Conservation (phyloP, 64 coral and sea anemone species). For the Stichodactyla helianthus region DNA sequence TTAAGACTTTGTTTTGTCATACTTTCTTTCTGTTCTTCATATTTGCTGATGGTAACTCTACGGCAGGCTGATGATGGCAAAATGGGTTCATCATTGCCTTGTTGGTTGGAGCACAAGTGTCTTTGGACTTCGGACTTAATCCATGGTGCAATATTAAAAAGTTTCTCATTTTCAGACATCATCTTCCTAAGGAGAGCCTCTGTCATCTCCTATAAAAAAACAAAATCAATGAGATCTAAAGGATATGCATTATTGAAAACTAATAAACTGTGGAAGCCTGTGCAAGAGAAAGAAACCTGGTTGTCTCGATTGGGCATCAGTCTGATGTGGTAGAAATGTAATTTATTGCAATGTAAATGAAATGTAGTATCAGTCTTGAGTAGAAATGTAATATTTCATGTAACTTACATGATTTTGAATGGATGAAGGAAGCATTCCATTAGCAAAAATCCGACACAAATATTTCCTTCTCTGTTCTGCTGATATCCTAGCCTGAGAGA, state of each 20-base stretch:
- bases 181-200: constrained; percentile 25
- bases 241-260: too few species aligned
- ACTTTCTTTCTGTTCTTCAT: constrained; percentile 8
- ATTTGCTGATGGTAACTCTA: constrained; percentile 8
- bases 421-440: too few species aligned
- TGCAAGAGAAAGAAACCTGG: too few species aligned
- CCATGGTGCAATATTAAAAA: constrained; percentile 10
- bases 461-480: constrained; percentile 8
- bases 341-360: too few species aligned
- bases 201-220: constrained; percentile 2
- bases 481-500: constrained; percentile 5
- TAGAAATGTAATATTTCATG: background rate
- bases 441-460: constrained; percentile 9
- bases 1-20: constrained; percentile 28
- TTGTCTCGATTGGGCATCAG: too few species aligned
- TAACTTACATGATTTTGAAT: too few species aligned
- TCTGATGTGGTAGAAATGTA: too few species aligned
- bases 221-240: too few species aligned
- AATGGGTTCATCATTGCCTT: background rate
- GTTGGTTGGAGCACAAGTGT: constrained; percentile 15
- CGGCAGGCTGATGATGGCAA: background rate
- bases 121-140: constrained; percentile 24
- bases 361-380: too few species aligned
- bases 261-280: too few species aligned
- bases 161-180: constrained; percentile 26